Conservation (phyloP, 2,888 invertebrate species). For the Linyphia triangularis region DNA sequence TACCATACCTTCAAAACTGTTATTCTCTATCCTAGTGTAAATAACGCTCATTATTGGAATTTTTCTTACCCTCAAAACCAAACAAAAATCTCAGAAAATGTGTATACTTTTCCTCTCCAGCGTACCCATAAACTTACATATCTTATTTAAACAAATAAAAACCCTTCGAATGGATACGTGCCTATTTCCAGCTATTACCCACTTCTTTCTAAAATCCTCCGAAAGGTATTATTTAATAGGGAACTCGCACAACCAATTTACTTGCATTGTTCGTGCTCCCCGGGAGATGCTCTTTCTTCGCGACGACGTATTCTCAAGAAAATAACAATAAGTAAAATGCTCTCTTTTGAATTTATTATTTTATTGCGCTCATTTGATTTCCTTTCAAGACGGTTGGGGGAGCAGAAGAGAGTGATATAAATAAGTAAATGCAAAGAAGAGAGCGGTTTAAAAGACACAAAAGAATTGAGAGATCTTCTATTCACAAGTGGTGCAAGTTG, state of each 20-base stretch:
- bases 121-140: background rate
- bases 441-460: background rate
- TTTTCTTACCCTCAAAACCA: no score
- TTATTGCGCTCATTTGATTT: conserved; percentile 19
- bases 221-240: conserved; percentile 29
- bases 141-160: background rate
- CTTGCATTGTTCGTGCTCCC: background rate
- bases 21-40: no score
- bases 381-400: conserved; percentile 8
- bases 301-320: background rate
- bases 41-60: no score
- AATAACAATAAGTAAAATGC: background rate
- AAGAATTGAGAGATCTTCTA: background rate
- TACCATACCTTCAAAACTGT: no score
- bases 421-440: conserved; percentile 30
- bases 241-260: conserved; percentile 12
- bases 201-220: background rate
- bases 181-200: background rate
- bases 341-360: background rate
- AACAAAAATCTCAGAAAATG: no score
- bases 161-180: background rate
- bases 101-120: background rate
- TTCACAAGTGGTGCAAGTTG: background rate
- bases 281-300: background rate
- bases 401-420: conserved; percentile 17